Evolutionary conservation across 1,140 invertebrate species (phyloP).

Genomic region (Dendroctonus valens): DNA sequence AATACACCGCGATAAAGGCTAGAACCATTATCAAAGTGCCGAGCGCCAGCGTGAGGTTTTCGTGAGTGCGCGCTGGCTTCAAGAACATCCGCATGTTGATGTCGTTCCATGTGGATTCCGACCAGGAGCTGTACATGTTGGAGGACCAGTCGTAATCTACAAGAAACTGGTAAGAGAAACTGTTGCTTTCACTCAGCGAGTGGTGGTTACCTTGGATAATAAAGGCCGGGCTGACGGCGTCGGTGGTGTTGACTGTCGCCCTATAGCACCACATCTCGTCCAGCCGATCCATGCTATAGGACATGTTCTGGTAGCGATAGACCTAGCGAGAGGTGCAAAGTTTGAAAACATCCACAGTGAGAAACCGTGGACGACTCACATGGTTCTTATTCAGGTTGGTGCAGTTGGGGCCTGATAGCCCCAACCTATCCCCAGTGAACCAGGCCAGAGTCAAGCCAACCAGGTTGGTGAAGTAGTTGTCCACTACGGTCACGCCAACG

Average conservation of each 20-base stretch:
- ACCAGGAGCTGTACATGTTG: conserved; percentile 83
- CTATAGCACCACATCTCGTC: conserved; percentile 68
- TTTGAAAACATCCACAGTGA: no score
- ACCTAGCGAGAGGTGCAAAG: conserved; percentile 45
- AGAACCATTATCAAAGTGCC: conserved; percentile 63
- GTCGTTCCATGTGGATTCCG: conserved; percentile 82
- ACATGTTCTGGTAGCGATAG: conserved; percentile 56
- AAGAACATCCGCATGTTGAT: conserved; percentile 79
- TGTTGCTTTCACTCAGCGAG: neutral
- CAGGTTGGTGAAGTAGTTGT: conserved; percentile 53
- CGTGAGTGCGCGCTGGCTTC: conserved; percentile 67
- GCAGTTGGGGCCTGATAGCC: conserved; percentile 39
- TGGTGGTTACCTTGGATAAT: conserved; percentile 60
- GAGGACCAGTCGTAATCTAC: conserved; percentile 79
- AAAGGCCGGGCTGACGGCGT: conserved; percentile 80
- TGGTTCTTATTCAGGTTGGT: conserved; percentile 39
- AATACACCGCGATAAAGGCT: conserved; percentile 69
- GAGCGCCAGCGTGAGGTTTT: conserved; percentile 63
- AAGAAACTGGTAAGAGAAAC: conserved; percentile 9
- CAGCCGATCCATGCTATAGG: conserved; percentile 42
- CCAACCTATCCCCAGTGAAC: conserved; percentile 55
- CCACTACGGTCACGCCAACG: conserved; percentile 37
- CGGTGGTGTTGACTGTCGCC: conserved; percentile 70
- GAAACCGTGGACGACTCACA: conserved; percentile 33
- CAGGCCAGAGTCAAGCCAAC: conserved; percentile 57